These are phyloP conservation scores for Gyps fulvus DNA, from an alignment of 2,113 vertebrate species.

Conservation along the genomic window DNA sequence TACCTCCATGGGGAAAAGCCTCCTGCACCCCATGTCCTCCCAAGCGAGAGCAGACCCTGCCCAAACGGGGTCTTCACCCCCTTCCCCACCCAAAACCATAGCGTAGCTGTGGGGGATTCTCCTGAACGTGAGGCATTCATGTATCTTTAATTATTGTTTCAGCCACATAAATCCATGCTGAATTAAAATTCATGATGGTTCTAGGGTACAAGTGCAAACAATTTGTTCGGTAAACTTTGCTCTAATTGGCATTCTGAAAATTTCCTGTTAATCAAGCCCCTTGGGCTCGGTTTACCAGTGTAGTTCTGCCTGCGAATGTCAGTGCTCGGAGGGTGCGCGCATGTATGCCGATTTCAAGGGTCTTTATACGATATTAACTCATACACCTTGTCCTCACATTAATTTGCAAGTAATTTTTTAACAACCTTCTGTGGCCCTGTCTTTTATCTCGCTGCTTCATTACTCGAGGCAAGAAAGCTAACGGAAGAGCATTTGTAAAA, in stretches of 20 bases:
- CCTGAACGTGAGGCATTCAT: slow-evolving; percentile 35
- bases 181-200: slow-evolving; percentile 87
- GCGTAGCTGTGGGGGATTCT: background rate
- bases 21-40: background rate
- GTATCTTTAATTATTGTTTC: slow-evolving; percentile 75
- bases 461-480: background rate
- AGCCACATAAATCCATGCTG: slow-evolving; percentile 73
- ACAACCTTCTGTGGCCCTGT: slow-evolving; percentile 34
- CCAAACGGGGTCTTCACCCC: background rate
- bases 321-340: slow-evolving; percentile 15
- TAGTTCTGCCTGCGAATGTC: slow-evolving; percentile 59
- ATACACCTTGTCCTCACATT: slow-evolving; percentile 43
- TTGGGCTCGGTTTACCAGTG: slow-evolving; percentile 67
- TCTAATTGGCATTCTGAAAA: slow-evolving; percentile 79
- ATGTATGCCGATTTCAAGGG: slow-evolving; percentile 19
- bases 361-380: slow-evolving; percentile 62
- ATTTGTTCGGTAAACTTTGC: slow-evolving; percentile 81
- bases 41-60: background rate
- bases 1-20: background rate
- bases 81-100: background rate
- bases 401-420: slow-evolving; percentile 56
- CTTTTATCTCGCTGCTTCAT: slow-evolving; percentile 13
- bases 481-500: background rate
- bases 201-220: slow-evolving; percentile 80
- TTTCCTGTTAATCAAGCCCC: slow-evolving; percentile 80